Base-by-base conservation (phyloP, 2,113 vertebrate genomes). In the Zapus hudsonius region DNA sequence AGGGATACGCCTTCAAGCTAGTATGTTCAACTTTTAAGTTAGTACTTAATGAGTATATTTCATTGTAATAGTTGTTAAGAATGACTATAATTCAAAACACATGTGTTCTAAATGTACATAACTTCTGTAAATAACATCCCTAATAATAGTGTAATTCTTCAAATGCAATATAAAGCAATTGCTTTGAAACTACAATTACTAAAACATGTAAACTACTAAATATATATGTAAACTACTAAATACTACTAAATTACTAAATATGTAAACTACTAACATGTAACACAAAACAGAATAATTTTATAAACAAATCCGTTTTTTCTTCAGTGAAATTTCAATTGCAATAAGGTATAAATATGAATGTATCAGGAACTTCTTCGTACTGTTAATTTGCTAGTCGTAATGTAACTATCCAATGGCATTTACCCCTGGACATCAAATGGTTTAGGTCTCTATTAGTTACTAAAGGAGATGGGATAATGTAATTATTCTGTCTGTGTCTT, bases 401-500 rank as follows among this genome's bases (percentile, higher is more conserved):
- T 38, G 64, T 72, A 93, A 78, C 3, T 88, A 94, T 93, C 19
- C 72, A 76, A 4, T 83, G 84, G 57, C 55, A 92, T 61, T 84
- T 90, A 33, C n/a, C 95, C 91, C 4, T 89, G 55, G 17, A 78
- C 3, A 5, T 95, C 95, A 91, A 94, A 66, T 94, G 74, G 64
- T 94, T 92, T 93, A 95, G 27, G 3, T 13, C 40, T 96, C 86
- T 66, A 95, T 96, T 96, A 88, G 91, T 73, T 95, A 31, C 33
- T 55, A 84, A 57, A 87, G 73, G 17, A 67, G 5, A 27, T n/a
- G 52, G 17, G 19, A 31, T 67, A 59, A 38, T 33, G 13, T 64
- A 55, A 64, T 64, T 61, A 42, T 75, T 61, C 33, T 44, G 1
- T 11, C 13, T 61, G 4, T 40, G 33, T 59, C 5, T 19, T 75